These are phyloP conservation scores for Blastomussa wellsi DNA, from an alignment of 92 coral and sea anemone species.

Conservation along the genomic window DNA sequence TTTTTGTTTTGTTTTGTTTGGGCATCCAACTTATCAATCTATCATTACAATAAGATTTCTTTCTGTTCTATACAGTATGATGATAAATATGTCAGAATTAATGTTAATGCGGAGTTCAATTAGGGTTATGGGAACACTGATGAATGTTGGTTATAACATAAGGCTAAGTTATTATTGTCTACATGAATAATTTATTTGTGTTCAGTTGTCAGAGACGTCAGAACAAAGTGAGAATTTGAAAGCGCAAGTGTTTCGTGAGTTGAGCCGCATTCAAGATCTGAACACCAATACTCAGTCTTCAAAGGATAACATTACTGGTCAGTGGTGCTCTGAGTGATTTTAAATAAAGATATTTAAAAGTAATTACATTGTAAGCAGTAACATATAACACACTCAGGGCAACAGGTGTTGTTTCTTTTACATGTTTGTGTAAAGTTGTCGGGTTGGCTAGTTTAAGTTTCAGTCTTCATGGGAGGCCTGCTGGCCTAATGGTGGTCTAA, in stretches of 20 bases:
- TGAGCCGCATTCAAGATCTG: slow-evolving; percentile 55
- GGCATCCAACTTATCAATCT: not conserved
- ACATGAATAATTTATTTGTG: not conserved
- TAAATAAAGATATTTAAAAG: too few species aligned
- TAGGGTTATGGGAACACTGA: too few species aligned
- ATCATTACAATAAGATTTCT: not conserved
- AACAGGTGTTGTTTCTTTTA: too few species aligned
- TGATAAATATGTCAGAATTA: not conserved
- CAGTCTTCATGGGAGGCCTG: too few species aligned
- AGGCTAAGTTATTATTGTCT: not conserved
- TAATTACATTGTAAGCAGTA: too few species aligned
- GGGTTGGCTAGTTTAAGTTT: too few species aligned
- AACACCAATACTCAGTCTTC: slow-evolving; percentile 52
- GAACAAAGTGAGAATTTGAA: slow-evolving; percentile 38
- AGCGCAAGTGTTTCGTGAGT: slow-evolving; percentile 48
- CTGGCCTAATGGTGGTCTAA: too few species aligned
- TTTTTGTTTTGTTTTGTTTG: not conserved
- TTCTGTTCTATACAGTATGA: not conserved
- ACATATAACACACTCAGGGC: too few species aligned
- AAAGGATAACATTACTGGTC: slow-evolving; percentile 52
- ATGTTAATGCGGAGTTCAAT: too few species aligned
- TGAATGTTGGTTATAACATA: not conserved
- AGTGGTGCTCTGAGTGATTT: slow-evolving; percentile 11
- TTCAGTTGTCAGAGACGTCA: slow-evolving; percentile 54
- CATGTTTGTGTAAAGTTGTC: too few species aligned